A percentile compares a stretch with the other conserved stretches of the same genome.
phyloP scores from a whole-genome alignment of 2,888 invertebrate genomes.

The Phania funesta region DNA sequence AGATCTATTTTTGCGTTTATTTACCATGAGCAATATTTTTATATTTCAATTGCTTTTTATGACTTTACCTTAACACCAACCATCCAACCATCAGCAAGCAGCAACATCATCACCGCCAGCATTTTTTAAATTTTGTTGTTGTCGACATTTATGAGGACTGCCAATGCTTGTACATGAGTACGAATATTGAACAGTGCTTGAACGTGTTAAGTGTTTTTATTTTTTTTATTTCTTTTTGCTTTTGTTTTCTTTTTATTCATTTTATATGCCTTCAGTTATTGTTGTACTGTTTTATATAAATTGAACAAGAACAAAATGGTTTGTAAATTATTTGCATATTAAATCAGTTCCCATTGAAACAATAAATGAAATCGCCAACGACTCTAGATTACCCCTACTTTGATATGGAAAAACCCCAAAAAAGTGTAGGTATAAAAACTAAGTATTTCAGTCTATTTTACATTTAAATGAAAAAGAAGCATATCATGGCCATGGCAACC shows the following conservation, averaged over 20 bases:
- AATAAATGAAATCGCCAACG: conserved; percentile 4
- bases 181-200: conserved; percentile 12
- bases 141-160: conserved; percentile 21
- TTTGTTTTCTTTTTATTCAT: background rate
- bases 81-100: background rate
- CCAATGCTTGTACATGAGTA: background rate
- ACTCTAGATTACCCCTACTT: background rate
- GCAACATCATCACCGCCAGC: background rate
- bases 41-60: conserved; percentile 65
- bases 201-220: conserved; percentile 29
- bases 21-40: conserved; percentile 49
- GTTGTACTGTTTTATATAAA: conserved; percentile 21
- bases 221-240: background rate
- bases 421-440: too few relatives aligned
- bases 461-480: too few relatives aligned
- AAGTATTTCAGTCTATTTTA: too few relatives aligned
- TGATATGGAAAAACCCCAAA: background rate
- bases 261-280: conserved; percentile 18
- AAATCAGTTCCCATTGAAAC: conserved; percentile 23
- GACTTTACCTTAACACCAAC: conserved; percentile 51
- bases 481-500: too few relatives aligned
- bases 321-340: conserved; percentile 38
- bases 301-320: conserved; percentile 25
- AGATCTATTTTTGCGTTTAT: background rate
- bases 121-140: background rate